Base-by-base conservation (phyloP, 2,888 invertebrate genomes). In the Apotomis betuletana region DNA sequence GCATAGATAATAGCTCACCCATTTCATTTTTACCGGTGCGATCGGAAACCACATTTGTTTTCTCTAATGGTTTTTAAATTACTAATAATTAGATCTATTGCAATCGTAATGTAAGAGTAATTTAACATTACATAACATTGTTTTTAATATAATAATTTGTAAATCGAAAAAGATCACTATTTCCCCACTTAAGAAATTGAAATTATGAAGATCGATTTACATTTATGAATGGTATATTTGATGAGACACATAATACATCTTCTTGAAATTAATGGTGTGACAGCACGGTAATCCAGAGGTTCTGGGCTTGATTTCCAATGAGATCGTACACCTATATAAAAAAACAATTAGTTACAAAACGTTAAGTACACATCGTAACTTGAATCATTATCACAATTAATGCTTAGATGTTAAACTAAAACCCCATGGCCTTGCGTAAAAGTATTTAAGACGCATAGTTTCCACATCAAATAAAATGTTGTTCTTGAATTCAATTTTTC, bases 341-440 rank as follows among this genome's bases (percentile, higher is more conserved):
- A 58, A n/a, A 6, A n/a, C 0, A 46, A 6, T 27, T 27, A 27
- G 27, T 27, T 27, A 54, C 36, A 62, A 27, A 13, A 3, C 10
- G 15, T 63, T 63, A 63, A 27, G 27, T 15, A 15, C 63, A 63
- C 52, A 52, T 52, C n/a, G 12, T 36, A 61, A 9, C 61, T 46
- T 62, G 36, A 15, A 15, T 10, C 38, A 63, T 52, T 63, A 63
- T 13, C 62, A 52, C 13, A 63, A 49, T 6, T 12, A 13, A 12
- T 52, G 5, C 9, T 10, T n/a, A 13, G 3, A 13, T 12, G 27
- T 27, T 27, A 27, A 27, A 27, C 27, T 27, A 27, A 27, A 1
- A n/a, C n/a, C 27, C 27, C 27, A 27, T 27, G 27, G 27, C 27
- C 27, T 27, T 27, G 27, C 27, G 27, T 27, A 27, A 27, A 27